phyloP scores from a whole-genome alignment of 2,888 invertebrate species.

The Halictus ligatus region DNA sequence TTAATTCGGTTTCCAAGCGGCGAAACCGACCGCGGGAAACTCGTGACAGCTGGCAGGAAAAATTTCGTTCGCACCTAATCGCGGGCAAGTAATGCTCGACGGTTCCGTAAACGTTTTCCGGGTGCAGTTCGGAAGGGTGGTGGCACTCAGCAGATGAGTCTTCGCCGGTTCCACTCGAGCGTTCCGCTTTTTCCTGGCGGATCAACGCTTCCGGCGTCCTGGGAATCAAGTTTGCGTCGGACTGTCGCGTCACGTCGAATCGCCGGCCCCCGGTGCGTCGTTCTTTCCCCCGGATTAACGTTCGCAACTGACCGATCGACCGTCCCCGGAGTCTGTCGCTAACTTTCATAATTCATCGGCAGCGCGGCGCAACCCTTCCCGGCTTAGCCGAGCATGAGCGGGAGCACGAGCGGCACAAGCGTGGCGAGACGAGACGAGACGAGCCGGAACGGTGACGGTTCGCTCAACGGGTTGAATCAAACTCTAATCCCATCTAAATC shows the following conservation, averaged over 20 bases:
- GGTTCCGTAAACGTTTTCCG: background rate
- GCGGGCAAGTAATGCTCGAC: background rate
- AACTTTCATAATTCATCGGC: constrained; percentile 72
- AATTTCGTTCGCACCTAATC: background rate
- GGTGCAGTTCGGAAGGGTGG: background rate
- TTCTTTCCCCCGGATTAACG: constrained; percentile 53
- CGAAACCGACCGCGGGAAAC: background rate
- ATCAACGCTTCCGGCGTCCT: constrained; percentile 8
- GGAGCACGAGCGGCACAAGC: background rate
- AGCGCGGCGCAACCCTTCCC: constrained; percentile 34
- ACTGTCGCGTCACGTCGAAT: background rate
- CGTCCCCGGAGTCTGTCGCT: constrained; percentile 50
- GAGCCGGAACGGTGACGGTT: background rate
- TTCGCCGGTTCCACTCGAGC: background rate
- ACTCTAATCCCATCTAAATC: constrained; percentile 65
- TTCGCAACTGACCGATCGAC: constrained; percentile 64
- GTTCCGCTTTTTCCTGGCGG: constrained; percentile 21
- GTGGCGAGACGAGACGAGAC: background rate
- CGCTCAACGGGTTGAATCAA: constrained; percentile 37
- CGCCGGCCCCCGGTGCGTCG: constrained; percentile 22
- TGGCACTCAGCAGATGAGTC: constrained; percentile 2
- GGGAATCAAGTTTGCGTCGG: constrained; percentile 30
- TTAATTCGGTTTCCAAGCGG: background rate
- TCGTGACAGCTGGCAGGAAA: background rate
- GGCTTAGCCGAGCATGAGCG: background rate